Evolutionary conservation across 35 echinoderm and acorn worm genomes (phyloP).

Genomic region (Heliocidaris erythrogramma): DNA sequence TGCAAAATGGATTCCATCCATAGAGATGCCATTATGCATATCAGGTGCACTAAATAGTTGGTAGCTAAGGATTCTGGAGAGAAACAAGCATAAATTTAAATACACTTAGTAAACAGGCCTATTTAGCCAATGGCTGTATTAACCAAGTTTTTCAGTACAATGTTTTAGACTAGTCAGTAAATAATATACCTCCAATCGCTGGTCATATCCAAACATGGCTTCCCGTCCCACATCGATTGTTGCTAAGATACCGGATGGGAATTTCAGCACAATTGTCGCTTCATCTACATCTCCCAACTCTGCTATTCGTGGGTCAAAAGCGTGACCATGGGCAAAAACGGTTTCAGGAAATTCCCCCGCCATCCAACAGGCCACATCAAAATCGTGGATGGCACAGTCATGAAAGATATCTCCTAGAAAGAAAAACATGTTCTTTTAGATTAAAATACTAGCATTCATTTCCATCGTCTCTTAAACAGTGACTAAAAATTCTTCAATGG

Average conservation of each 20-base stretch:
- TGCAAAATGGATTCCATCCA: no score
- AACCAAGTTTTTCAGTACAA: not conserved
- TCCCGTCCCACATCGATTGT: constrained; percentile 66
- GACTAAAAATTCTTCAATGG: no score
- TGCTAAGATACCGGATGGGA: constrained; percentile 72
- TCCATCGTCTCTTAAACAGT: no score
- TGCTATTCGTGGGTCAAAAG: constrained; percentile 62
- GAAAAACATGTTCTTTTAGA: not conserved
- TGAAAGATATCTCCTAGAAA: constrained; percentile 81
- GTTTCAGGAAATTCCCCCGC: constrained; percentile 60
- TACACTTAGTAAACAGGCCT: no score
- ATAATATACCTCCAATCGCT: constrained; percentile 65
- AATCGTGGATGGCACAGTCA: constrained; percentile 79
- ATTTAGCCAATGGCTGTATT: not conserved
- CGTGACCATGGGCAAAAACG: constrained; percentile 69
- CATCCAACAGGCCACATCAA: constrained; percentile 81
- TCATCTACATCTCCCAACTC: constrained; percentile 72
- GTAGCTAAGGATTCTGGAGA: no score
- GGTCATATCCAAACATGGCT: constrained; percentile 80
- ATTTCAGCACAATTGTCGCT: constrained; percentile 75
- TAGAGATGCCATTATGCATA: no score
- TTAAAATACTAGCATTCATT: not conserved
- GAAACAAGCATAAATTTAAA: no score
- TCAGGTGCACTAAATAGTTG: no score
- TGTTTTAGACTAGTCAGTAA: not conserved